Base-by-base conservation (phyloP, 2,797 vertebrate species). In the Galagoides demidoff region DNA sequence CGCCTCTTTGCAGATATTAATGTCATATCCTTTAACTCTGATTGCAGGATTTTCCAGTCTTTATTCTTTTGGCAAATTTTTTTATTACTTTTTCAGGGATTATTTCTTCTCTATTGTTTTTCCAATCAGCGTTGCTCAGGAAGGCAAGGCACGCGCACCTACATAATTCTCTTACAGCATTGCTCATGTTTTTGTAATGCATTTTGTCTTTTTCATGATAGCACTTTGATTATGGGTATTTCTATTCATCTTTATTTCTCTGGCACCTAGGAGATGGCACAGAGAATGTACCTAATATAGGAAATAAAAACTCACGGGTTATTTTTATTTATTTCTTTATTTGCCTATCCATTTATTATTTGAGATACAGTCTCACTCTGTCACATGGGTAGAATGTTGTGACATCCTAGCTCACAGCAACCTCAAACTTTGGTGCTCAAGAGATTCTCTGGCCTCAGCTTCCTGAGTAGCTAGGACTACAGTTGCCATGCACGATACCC, bases 171-270 rank as follows among this genome's bases (percentile, higher is more conserved):
- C 13, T 25, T 29, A 16, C 0, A 22, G 27, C 27, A 59, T 34
- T 64, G 74, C 34, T 78, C 39, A 45, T 90, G n/a, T 34, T 25
- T 95, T 95, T 25, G 1, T n/a, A 79, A 49, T 25, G 27, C 23
- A 34, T 84, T 92, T 55, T 86, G 17, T 25, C 49, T 83, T 92
- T 76, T 76, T 45, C 12, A 66, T 9, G 25, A 2, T 22, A 78
- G 8, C 31, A 70, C 31, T 64, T 77, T 39, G 39, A 68, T 45
- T 64, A 19, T 68, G 34, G 7, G 11, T 49, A 43, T 93, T 93
- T 79, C 73, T 86, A 61, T 64, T n/a, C 23, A 49, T 70, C 19
- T 61, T 93, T 68, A 85, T 71, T 93, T 95, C 61, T 90, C 7
- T 92, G 29, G 1, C 22, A 31, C 11, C 22, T 59, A 43, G n/a